Evolutionary conservation across 2,888 invertebrate genomes (phyloP).

Genomic region (Conops quadrifasciatus): DNA sequence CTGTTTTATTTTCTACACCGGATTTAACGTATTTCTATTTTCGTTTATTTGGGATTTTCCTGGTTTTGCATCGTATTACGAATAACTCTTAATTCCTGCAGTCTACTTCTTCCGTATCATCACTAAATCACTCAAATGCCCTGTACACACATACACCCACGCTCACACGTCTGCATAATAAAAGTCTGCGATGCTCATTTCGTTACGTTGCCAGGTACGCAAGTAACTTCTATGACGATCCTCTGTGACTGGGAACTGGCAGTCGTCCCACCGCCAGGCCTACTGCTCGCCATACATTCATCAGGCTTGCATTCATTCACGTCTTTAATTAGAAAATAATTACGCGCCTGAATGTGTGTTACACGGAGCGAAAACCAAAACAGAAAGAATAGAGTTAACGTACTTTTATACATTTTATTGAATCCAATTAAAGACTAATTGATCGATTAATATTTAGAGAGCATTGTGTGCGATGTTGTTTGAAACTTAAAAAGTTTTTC

Average conservation of each 20-base stretch:
- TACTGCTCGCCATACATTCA: neutral
- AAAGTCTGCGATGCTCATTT: slow-evolving; percentile 12
- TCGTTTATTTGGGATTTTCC: neutral
- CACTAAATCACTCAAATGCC: slow-evolving; percentile 22
- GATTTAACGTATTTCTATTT: neutral
- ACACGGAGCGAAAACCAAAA: slow-evolving; percentile 4
- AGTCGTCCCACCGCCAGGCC: no score
- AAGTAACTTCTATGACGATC: no score
- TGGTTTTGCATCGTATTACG: neutral
- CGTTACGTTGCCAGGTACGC: no score
- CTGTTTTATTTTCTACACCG: neutral
- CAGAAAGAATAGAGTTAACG: neutral
- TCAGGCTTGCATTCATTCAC: slow-evolving; percentile 39
- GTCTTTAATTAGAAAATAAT: slow-evolving; percentile 64
- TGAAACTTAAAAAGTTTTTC: no score
- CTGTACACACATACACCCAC: no score
- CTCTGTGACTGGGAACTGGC: no score
- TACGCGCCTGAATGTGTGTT: slow-evolving; percentile 40
- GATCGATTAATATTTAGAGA: no score
- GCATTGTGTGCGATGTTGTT: no score
- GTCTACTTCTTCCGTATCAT: slow-evolving; percentile 1
- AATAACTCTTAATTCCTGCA: neutral
- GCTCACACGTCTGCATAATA: neutral
- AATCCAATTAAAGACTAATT: no score
- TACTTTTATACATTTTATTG: neutral